phyloP scores from a whole-genome alignment of 2,888 invertebrate genomes.

The Trilocha varians region DNA sequence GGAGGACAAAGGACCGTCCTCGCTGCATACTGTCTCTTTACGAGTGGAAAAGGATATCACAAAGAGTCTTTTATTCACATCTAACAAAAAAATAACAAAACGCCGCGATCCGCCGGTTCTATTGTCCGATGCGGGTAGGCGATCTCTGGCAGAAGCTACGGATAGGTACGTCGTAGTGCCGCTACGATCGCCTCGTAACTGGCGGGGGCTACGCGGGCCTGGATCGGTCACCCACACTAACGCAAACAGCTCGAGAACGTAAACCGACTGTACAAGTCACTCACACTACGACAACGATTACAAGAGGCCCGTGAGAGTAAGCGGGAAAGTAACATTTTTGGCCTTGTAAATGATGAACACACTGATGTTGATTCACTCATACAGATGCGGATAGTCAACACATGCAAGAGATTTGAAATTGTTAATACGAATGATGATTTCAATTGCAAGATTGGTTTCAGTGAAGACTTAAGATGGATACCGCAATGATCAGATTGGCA shows the following conservation, averaged over 20 bases:
- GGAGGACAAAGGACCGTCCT: constrained; percentile 31
- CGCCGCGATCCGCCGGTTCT: constrained; percentile 52
- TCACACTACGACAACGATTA: constrained; percentile 39
- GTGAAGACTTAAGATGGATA: too few species aligned
- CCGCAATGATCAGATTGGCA: too few species aligned
- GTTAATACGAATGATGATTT: constrained; percentile 69
- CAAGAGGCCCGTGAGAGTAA: constrained; percentile 48
- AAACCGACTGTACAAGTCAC: constrained; percentile 32
- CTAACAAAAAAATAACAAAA: constrained; percentile 60
- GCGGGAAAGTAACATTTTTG: constrained; percentile 64
- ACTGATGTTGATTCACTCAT: constrained; percentile 55
- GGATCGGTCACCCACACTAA: constrained; percentile 59
- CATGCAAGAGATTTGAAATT: constrained; percentile 65
- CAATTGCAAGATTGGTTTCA: constrained; percentile 58
- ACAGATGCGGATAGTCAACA: constrained; percentile 38
- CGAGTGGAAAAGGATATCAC: constrained; percentile 34
- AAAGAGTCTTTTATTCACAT: constrained; percentile 56
- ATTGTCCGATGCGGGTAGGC: constrained; percentile 44
- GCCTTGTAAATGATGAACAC: constrained; percentile 64
- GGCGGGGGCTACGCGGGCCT: constrained; percentile 67
- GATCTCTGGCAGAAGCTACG: constrained; percentile 36
- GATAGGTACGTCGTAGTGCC: constrained; percentile 55
- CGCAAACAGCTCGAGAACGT: constrained; percentile 33
- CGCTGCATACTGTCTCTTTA: constrained; percentile 42
- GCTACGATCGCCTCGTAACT: constrained; percentile 61